A percentile compares a stretch with the other conserved stretches of the same genome.
Evolutionary conservation across 2,797 vertebrate species (phyloP).

Genomic region (Poeciliopsis turneri): DNA sequence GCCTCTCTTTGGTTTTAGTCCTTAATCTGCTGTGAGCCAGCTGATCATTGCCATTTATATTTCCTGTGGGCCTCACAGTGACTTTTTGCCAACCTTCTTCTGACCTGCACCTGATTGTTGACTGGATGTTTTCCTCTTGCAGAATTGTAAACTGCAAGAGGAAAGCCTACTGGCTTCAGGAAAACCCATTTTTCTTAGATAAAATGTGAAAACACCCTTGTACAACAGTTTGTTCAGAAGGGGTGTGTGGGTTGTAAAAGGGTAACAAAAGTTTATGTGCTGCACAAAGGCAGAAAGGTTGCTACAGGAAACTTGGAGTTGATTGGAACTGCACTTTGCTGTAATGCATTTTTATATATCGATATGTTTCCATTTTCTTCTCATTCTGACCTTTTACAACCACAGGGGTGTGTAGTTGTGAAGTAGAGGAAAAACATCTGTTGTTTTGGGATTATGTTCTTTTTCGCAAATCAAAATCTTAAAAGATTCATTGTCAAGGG

Average conservation of each 20-base stretch:
- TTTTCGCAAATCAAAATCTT: neutral
- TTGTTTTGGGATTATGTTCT: neutral
- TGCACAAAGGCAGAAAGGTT: slow-evolving; percentile 26
- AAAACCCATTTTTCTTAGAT: slow-evolving; percentile 10
- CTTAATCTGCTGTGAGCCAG: neutral
- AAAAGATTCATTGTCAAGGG: neutral
- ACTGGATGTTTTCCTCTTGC: slow-evolving; percentile 4
- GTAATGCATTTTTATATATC: neutral
- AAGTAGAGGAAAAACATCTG: neutral
- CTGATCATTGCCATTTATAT: neutral
- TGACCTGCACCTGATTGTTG: neutral
- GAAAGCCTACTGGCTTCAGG: neutral
- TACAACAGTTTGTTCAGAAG: slow-evolving; percentile 40
- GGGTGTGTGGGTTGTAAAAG: slow-evolving; percentile 30
- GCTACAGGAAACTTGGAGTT: slow-evolving; percentile 35
- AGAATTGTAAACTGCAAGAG: neutral
- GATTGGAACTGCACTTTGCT: neutral
- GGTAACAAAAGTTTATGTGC: slow-evolving; percentile 39
- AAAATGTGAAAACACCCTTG: slow-evolving; percentile 33
- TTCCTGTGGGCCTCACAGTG: neutral
- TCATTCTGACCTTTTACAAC: neutral
- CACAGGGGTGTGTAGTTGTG: neutral
- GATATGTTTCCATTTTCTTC: neutral
- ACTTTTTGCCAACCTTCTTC: neutral
- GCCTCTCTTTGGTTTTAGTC: neutral